Evolutionary conservation across 2,113 vertebrate genomes (phyloP), one percentile per base, ranked within the genome.

Genomic region (Alligator sinensis): DNA sequence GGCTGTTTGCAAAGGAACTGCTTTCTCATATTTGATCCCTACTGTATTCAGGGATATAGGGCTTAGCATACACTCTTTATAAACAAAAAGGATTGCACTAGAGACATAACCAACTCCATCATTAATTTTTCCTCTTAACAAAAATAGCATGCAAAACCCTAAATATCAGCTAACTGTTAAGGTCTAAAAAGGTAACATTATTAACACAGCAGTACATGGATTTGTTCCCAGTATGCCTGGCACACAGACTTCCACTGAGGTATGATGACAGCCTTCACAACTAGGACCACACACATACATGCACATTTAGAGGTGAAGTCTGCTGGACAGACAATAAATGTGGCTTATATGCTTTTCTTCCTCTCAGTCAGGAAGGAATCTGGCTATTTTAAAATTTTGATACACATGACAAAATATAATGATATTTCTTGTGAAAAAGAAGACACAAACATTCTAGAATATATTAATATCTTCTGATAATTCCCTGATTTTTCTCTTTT

Each of bases 281-380:
- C 86, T 92, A 89, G 87, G 96, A 97, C 97, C 96, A 96, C 90
- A 96, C 96, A 96, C 92, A 55, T 66, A 38, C 54, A 88, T 86
- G 88, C 88, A 95, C 83, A 89, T 88, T 25, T 38, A 82, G 64
- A 75, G 87, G 15, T 64, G 90, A 95, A 75, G 38, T 57, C 77
- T 54, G 81, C 25, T 90, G 89, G 75, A 80, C 63, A 91, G 82
- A 77, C 82, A 88, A 59, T 86, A 85, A 90, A 95, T 91, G 88
- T 84, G 92, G 55, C 88, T 96, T 93, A 84, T 89, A 70, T 77
- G 47, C 47, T 9, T 62, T 96, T 89, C 58, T 94, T n/a, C 58
- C 27, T 84, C 57, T 66, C 81, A 83, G 80, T 58, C 72, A 93
- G 87, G 88, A 94, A 93, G 66, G 76, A 87, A 47, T 86, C 75